A percentile compares a stretch with the other conserved stretches of the same genome.
phyloP scores from a whole-genome alignment of 2,888 invertebrate genomes.

The Agrilus mali region DNA sequence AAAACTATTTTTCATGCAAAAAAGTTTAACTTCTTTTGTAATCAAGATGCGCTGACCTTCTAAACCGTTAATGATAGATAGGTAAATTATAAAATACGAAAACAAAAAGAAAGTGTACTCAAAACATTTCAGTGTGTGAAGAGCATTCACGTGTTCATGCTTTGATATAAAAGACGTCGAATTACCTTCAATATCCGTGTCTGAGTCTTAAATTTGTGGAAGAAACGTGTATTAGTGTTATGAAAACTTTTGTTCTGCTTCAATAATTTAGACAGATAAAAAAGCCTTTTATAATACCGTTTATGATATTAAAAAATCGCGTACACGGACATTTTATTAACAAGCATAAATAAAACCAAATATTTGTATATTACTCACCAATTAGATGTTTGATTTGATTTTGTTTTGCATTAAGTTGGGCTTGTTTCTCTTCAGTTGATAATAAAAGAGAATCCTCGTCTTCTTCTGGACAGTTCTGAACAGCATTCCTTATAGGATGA shows the following conservation, averaged over 20 bases:
- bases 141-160: neutral
- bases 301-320: constrained; percentile 4
- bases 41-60: too few relatives aligned
- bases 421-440: constrained; percentile 67
- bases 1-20: too few relatives aligned
- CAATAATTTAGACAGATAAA: neutral
- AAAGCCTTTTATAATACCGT: constrained; percentile 6
- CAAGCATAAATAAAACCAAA: neutral
- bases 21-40: too few relatives aligned
- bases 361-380: constrained; percentile 41
- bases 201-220: constrained; percentile 28
- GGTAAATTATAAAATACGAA: too few relatives aligned
- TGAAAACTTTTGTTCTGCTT: too few relatives aligned
- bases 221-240: constrained; percentile 6
- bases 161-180: constrained; percentile 8
- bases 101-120: too few relatives aligned
- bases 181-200: constrained; percentile 38
- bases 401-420: constrained; percentile 62
- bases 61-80: too few relatives aligned
- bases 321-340: neutral
- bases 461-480: constrained; percentile 74
- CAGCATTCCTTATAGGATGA: constrained; percentile 46
- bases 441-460: constrained; percentile 59
- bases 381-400: constrained; percentile 70
- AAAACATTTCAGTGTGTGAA: neutral